Percentiles rank a stretch among this genome's conserved stretches.
These are phyloP conservation scores for Spatula clypeata DNA, from an alignment of 2,797 vertebrate species.

Conservation along the genomic window DNA sequence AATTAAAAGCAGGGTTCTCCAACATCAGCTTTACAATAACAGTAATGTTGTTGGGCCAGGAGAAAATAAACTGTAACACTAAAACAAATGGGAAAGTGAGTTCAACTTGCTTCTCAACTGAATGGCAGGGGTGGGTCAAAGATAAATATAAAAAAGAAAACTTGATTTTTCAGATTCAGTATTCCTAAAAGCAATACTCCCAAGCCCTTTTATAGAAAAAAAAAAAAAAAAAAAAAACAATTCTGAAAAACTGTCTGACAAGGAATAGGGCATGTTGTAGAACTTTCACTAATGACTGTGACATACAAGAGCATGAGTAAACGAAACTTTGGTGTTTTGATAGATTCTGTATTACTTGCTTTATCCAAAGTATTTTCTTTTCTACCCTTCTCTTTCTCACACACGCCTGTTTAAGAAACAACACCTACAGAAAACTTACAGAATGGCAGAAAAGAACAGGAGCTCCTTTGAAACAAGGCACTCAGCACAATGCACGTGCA, in stretches of 20 bases:
- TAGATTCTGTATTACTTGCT: neutral
- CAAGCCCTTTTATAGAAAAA: neutral
- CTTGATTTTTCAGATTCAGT: neutral
- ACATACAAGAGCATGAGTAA: neutral
- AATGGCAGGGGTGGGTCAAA: neutral
- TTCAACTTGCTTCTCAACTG: neutral
- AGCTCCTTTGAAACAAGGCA: neutral
- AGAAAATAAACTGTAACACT: neutral
- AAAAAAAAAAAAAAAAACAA: neutral
- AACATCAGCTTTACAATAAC: neutral
- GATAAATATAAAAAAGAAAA: neutral
- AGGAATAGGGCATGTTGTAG: neutral
- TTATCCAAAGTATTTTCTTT: neutral
- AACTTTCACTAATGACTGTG: neutral
- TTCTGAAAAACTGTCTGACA: neutral
- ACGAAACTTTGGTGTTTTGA: neutral
- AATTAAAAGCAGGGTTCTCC: neutral
- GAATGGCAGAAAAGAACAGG: neutral
- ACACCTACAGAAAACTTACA: neutral
- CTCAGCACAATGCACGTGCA: accelerated
- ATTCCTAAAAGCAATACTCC: neutral
- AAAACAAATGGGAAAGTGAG: neutral
- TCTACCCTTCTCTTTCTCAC: neutral
- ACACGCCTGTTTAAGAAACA: neutral
- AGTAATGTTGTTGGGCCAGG: neutral